A percentile compares a stretch with the other conserved stretches of the same genome.
phyloP scores from a whole-genome alignment of 2,888 invertebrate species.

The Lithophane leautieri region DNA sequence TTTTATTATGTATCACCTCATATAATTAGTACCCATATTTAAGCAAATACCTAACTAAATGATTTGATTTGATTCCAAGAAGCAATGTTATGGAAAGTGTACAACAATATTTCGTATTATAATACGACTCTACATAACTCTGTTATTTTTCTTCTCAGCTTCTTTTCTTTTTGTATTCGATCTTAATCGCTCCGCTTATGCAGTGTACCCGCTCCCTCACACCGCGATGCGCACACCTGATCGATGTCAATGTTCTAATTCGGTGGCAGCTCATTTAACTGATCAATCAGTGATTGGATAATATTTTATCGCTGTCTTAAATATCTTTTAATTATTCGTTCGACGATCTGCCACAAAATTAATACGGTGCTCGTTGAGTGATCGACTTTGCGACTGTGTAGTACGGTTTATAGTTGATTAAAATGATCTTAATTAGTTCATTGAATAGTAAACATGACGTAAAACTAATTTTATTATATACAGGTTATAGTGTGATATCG shows the following conservation, averaged over 20 bases:
- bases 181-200: constrained; percentile 55
- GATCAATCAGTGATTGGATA: constrained; percentile 61
- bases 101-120: neutral
- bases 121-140: too few species aligned
- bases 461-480: too few species aligned
- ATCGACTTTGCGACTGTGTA: constrained; percentile 35
- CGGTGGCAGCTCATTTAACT: constrained; percentile 72
- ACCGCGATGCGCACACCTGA: constrained; percentile 73
- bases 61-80: neutral
- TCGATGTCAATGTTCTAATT: constrained; percentile 81
- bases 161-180: neutral
- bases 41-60: neutral
- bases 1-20: neutral
- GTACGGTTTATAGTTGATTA: constrained; percentile 39
- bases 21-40: neutral
- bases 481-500: too few species aligned
- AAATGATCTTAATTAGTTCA: constrained; percentile 11
- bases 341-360: constrained; percentile 17
- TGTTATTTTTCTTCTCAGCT: neutral
- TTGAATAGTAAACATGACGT: too few species aligned
- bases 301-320: constrained; percentile 52
- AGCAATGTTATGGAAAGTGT: neutral
- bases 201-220: constrained; percentile 46
- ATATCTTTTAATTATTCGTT: constrained; percentile 51
- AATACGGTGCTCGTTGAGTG: constrained; percentile 51